Conservation (phyloP, 2,888 invertebrate species). For the Lepidochitona cinerea region DNA sequence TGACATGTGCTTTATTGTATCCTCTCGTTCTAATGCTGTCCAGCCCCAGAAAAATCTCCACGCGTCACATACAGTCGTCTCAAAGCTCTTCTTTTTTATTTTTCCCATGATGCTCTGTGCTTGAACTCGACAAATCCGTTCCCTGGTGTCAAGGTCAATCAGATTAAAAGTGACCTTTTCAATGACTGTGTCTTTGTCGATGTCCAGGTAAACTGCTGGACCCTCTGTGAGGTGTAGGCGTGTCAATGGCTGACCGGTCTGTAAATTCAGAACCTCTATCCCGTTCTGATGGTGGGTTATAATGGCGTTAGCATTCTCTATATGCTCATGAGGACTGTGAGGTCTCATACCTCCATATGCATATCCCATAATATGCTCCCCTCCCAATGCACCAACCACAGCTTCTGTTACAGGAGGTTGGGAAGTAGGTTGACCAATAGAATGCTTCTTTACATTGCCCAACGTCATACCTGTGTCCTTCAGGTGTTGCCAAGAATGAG, state of each 20-base stretch:
- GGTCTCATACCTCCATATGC: slow-evolving; percentile 63
- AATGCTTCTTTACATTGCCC: slow-evolving; percentile 50
- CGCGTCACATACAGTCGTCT: slow-evolving; percentile 54
- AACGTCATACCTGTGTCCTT: slow-evolving; percentile 58
- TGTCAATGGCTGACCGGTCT: slow-evolving; percentile 60
- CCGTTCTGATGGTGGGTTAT: slow-evolving; percentile 59
- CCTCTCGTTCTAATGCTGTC: slow-evolving; percentile 57
- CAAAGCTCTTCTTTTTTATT: slow-evolving; percentile 53
- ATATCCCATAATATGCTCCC: slow-evolving; percentile 48
- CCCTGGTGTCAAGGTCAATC: neutral
- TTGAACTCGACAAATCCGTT: neutral
- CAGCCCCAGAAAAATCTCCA: slow-evolving; percentile 53
- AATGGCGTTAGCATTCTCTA: slow-evolving; percentile 57
- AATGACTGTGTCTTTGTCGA: slow-evolving; percentile 47
- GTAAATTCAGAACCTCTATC: slow-evolving; percentile 57
- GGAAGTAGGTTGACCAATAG: neutral
- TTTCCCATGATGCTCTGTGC: slow-evolving; percentile 23
- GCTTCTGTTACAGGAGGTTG: neutral
- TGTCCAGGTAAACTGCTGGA: slow-evolving; percentile 47
- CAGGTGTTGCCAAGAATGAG: slow-evolving; percentile 56
- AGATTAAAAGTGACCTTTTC: slow-evolving; percentile 10
- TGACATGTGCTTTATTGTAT: slow-evolving; percentile 55
- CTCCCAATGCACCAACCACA: neutral
- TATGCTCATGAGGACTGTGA: slow-evolving; percentile 58
- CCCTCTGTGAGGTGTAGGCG: slow-evolving; percentile 45